A percentile compares a stretch with the other conserved stretches of the same genome.
Conservation (phyloP, 2,888 invertebrate species). For the Tachina grossa region DNA sequence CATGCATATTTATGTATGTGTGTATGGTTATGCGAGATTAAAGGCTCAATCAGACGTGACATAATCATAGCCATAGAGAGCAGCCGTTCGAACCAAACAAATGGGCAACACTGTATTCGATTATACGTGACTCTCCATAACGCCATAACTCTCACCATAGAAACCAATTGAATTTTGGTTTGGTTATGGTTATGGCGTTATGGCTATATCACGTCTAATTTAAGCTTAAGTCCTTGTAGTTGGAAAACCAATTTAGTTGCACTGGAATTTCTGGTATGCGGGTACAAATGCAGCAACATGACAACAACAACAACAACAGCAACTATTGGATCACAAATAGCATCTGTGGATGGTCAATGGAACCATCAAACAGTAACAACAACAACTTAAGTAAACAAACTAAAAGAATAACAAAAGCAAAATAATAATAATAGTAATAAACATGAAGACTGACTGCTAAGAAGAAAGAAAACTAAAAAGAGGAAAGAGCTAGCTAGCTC, state of each 20-base stretch:
- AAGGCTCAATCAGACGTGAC: no score
- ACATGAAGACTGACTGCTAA: slow-evolving; percentile 33
- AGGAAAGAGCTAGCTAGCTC: slow-evolving; percentile 22
- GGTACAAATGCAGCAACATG: slow-evolving; percentile 44
- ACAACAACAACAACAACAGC: slow-evolving; percentile 13
- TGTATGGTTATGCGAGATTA: no score
- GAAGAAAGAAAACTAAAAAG: slow-evolving; percentile 26
- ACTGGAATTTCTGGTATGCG: slow-evolving; percentile 73
- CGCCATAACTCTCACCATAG: no score
- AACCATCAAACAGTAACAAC: slow-evolving; percentile 39
- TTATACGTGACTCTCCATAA: no score
- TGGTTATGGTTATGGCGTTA: no score
- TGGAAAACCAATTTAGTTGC: slow-evolving; percentile 52
- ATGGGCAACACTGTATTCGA: no score
- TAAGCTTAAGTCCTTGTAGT: no score
- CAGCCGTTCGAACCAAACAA: no score
- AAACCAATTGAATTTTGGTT: no score
- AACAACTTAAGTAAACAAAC: slow-evolving; percentile 37
- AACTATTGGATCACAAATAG: slow-evolving; percentile 26
- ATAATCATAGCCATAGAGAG: no score
- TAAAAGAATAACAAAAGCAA: slow-evolving; percentile 15
- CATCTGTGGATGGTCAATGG: slow-evolving; percentile 61
- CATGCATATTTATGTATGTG: no score
- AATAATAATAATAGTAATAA: slow-evolving; percentile 22
- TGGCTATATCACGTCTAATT: no score